Conservation (phyloP, 92 coral and sea anemone genomes). For the Bergia puertoricense region DNA sequence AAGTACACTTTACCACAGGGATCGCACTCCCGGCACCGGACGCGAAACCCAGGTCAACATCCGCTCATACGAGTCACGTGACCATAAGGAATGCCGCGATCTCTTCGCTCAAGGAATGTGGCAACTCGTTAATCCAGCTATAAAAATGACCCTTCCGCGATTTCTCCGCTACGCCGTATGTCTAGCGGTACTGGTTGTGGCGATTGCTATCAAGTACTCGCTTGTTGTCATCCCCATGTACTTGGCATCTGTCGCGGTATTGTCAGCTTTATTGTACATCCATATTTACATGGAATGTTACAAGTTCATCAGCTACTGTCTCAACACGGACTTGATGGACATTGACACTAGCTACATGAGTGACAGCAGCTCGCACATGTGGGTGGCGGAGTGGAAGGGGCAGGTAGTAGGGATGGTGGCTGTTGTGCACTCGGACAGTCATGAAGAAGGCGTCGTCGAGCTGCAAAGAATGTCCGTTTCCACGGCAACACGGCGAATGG, state of each 20-base stretch:
- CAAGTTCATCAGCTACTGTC: constrained; percentile 72
- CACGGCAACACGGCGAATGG: constrained; percentile 62
- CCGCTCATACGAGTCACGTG: constrained; percentile 65
- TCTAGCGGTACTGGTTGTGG: constrained; percentile 49
- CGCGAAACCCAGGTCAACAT: constrained; percentile 48
- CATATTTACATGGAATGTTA: constrained; percentile 70
- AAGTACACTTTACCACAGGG: neutral
- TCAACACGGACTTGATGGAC: constrained; percentile 66
- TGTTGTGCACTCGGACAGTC: constrained; percentile 53
- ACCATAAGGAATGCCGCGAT: constrained; percentile 64
- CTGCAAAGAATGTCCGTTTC: constrained; percentile 86
- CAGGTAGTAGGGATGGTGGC: constrained; percentile 88
- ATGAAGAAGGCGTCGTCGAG: constrained; percentile 69
- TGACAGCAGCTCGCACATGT: constrained; percentile 60
- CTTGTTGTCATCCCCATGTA: constrained; percentile 60
- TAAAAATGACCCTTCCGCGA: constrained; percentile 65
- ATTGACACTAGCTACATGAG: constrained; percentile 65
- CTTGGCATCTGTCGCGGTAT: constrained; percentile 47
- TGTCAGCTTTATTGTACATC: constrained; percentile 72
- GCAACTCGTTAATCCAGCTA: constrained; percentile 64
- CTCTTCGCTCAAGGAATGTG: constrained; percentile 85
- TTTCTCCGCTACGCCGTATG: constrained; percentile 57
- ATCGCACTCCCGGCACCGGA: neutral
- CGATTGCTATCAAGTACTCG: constrained; percentile 62
- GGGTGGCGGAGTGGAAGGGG: constrained; percentile 84